Evolutionary conservation across 1,140 invertebrate genomes (phyloP).

Genomic region (Gonatopus flavifemur): DNA sequence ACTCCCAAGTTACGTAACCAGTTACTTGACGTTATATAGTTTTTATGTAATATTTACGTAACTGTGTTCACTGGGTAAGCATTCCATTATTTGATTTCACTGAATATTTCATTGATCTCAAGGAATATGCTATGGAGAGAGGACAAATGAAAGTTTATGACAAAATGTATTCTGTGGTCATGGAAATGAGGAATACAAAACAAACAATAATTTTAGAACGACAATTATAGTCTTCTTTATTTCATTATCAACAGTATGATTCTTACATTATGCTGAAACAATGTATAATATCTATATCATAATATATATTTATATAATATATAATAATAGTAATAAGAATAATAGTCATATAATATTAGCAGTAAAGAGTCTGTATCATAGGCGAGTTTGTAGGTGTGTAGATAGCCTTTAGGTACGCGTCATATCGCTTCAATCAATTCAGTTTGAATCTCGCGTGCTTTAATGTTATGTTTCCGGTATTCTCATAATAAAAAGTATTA

Average conservation of each 20-base stretch:
- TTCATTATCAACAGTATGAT: slow-evolving; percentile 48
- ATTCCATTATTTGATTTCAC: too few species aligned
- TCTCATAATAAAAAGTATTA: too few species aligned
- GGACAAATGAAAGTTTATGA: too few species aligned
- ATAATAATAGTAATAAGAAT: slow-evolving; percentile 43
- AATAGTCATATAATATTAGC: too few species aligned
- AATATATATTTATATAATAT: slow-evolving; percentile 36
- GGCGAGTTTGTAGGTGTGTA: slow-evolving; percentile 42
- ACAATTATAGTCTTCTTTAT: slow-evolving; percentile 48
- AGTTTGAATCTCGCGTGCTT: slow-evolving; percentile 28
- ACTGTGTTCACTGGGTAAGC: too few species aligned
- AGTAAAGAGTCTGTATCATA: slow-evolving; percentile 42
- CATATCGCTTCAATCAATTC: slow-evolving; percentile 30
- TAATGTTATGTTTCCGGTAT: too few species aligned
- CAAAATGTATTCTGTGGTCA: not conserved
- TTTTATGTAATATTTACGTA: too few species aligned
- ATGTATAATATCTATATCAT: slow-evolving; percentile 44
- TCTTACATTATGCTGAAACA: slow-evolving; percentile 44
- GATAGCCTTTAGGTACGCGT: slow-evolving; percentile 37
- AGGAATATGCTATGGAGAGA: too few species aligned
- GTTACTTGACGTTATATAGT: too few species aligned
- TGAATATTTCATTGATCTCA: too few species aligned
- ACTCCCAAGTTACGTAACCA: too few species aligned
- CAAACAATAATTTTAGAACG: slow-evolving; percentile 9
- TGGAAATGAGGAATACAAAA: not conserved